A percentile compares a stretch with the other conserved stretches of the same genome.
These are phyloP conservation scores for Petrocephalus schoutedeni DNA, from an alignment of 2,797 vertebrate species.

Conservation along the genomic window DNA sequence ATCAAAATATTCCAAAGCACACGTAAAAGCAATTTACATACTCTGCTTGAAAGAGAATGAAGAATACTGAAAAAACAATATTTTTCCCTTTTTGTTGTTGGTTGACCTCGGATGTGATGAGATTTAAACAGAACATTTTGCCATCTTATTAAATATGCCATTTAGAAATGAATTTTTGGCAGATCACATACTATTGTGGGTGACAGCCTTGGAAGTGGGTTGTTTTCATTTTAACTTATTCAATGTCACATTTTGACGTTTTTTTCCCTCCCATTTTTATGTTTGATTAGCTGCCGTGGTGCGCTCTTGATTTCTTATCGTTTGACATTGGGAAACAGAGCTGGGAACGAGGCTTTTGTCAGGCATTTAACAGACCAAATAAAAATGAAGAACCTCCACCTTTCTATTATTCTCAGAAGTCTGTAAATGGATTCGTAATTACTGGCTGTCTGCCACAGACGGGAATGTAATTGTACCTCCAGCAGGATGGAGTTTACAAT, in stretches of 20 bases:
- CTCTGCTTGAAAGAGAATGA: background rate
- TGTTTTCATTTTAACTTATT: background rate
- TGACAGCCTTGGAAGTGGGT: background rate
- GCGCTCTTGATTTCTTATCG: background rate
- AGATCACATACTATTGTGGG: background rate
- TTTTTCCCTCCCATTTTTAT: background rate
- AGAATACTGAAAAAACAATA: background rate
- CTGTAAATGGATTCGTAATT: slow-evolving; percentile 40
- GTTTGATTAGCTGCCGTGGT: background rate
- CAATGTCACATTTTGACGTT: background rate
- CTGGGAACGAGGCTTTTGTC: slow-evolving; percentile 14
- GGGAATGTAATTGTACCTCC: slow-evolving; percentile 31
- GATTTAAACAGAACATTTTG: background rate
- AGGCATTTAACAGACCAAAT: slow-evolving; percentile 16
- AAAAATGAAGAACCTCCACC: slow-evolving; percentile 2
- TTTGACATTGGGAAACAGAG: slow-evolving; percentile 4
- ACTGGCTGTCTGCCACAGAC: slow-evolving; percentile 29
- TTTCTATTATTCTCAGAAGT: slow-evolving; percentile 11
- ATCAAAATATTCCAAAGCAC: background rate
- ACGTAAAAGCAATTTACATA: background rate
- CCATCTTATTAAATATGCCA: background rate
- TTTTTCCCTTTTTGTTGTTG: background rate
- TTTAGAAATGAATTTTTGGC: background rate
- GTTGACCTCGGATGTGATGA: background rate
- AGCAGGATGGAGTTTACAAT: slow-evolving; percentile 25